These are phyloP conservation scores for Belonocnema kinseyi DNA, from an alignment of 1,140 invertebrate genomes.

Conservation along the genomic window DNA sequence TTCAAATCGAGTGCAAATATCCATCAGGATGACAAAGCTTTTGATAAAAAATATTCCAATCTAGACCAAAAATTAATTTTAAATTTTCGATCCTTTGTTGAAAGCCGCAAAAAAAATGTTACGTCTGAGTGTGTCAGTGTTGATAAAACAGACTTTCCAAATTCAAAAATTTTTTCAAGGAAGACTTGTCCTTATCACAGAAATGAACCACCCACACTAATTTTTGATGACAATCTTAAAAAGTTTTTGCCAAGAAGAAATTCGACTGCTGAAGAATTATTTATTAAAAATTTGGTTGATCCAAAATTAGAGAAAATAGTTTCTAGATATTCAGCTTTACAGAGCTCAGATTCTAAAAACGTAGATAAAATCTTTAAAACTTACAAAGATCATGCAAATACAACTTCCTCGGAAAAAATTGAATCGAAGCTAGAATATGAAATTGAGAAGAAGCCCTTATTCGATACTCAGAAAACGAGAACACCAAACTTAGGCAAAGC, in stretches of 20 bases:
- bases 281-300: conserved; percentile 28
- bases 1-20: not conserved
- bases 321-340: too few relatives aligned
- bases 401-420: too few relatives aligned
- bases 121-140: not conserved
- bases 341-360: too few relatives aligned
- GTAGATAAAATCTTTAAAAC: too few relatives aligned
- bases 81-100: not conserved
- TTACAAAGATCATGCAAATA: too few relatives aligned
- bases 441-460: not conserved
- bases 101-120: not conserved
- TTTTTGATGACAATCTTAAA: conserved; percentile 55
- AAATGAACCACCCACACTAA: conserved; percentile 40
- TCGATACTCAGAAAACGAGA: conserved; percentile 35
- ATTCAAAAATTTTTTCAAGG: conserved; percentile 40
- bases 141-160: conserved; percentile 24
- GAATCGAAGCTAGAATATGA: too few relatives aligned
- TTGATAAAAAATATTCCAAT: not conserved
- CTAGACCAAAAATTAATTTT: not conserved
- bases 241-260: conserved; percentile 18
- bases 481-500: conserved; percentile 45
- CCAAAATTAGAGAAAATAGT: not conserved
- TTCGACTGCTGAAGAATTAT: not conserved
- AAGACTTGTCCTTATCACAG: conserved; percentile 45
- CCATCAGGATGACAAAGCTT: not conserved